Evolutionary conservation across 2,888 invertebrate genomes (phyloP).

Genomic region (Azorinus chamasolen): DNA sequence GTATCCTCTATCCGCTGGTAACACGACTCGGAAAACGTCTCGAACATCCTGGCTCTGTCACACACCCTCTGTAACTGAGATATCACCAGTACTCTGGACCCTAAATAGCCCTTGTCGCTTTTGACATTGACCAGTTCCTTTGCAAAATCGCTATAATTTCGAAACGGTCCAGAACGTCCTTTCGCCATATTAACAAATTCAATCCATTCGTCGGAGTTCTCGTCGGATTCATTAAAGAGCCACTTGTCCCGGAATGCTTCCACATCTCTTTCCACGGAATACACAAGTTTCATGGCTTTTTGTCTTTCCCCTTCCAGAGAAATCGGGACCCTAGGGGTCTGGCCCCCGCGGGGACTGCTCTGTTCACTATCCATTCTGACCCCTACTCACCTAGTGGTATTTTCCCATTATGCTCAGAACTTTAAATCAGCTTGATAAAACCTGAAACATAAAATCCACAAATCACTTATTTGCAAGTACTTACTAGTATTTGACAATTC

Average conservation of each 20-base stretch:
- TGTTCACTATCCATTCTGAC: conserved; percentile 38
- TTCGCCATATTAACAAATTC: conserved; percentile 57
- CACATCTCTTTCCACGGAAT: conserved; percentile 70
- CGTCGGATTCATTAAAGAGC: conserved; percentile 62
- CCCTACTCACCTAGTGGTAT: too few relatives aligned
- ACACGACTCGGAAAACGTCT: conserved; percentile 36
- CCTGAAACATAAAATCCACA: too few relatives aligned
- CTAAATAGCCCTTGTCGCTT: conserved; percentile 52
- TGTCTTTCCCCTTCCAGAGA: conserved; percentile 79
- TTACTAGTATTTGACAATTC: too few relatives aligned
- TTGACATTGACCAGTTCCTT: conserved; percentile 49
- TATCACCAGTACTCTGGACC: conserved; percentile 41
- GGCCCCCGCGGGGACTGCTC: conserved; percentile 53
- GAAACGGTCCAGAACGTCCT: conserved; percentile 28
- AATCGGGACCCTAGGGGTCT: conserved; percentile 65
- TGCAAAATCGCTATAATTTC: conserved; percentile 47
- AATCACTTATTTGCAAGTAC: too few relatives aligned
- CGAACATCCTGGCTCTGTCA: conserved; percentile 59
- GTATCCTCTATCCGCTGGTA: conserved; percentile 52
- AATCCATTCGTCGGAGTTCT: conserved; percentile 62
- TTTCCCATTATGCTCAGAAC: too few relatives aligned
- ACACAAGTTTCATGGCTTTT: conserved; percentile 75
- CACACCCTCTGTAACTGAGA: conserved; percentile 54
- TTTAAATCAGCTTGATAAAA: too few relatives aligned
- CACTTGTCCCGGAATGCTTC: conserved; percentile 67